Evolutionary conservation across 2,797 vertebrate genomes (phyloP), one percentile per base, ranked within the genome.

Genomic region (Ctenopoma kingsleyae): DNA sequence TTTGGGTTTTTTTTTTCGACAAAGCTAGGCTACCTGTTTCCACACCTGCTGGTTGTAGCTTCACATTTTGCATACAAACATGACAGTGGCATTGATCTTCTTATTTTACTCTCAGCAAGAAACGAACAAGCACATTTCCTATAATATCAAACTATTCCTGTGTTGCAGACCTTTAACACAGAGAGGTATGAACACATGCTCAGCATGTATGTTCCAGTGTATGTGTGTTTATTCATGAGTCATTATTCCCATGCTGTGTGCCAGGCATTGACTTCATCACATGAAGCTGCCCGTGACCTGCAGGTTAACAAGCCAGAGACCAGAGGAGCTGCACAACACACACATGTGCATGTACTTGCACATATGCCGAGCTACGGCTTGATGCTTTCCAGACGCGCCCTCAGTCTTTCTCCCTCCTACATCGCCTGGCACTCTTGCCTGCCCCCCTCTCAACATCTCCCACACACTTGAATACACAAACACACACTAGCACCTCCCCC

Each of bases 301-400:
- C 67, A 71, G 90, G 92, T 92, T 92, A 92, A 92, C 87, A 90
- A 93, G 89, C 87, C 77, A 83, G 84, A 87, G 81, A 88, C 83
- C 87, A 86, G 81, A 77, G 81, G 71, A 86, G 82, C 79, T 69
- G 46, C 71, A 69, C 56, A 82, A 53, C 67, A 71, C 80, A 79
- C 72, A 74, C 73, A 78, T 56, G 62, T 52, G 44, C 68, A 63
- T 22, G 43, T 46, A 65, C 82, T 72, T 46, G 20, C 72, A 71
- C 82, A 67, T 63, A 71, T 74, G 72, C 58, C 5, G 62, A 77
- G 76, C 78, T 60, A 74, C 11, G 49, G 65, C 69, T 86, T 92
- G 92, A 93, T 93, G 86, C 81, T 92, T 93, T 92, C 89, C 91
- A 93, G 92, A 91, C 76, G 64, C 49, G 19, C 81, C 50, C 78